Evolutionary conservation across 1,140 invertebrate species (phyloP).

Genomic region (Zaprionus inermis): DNA sequence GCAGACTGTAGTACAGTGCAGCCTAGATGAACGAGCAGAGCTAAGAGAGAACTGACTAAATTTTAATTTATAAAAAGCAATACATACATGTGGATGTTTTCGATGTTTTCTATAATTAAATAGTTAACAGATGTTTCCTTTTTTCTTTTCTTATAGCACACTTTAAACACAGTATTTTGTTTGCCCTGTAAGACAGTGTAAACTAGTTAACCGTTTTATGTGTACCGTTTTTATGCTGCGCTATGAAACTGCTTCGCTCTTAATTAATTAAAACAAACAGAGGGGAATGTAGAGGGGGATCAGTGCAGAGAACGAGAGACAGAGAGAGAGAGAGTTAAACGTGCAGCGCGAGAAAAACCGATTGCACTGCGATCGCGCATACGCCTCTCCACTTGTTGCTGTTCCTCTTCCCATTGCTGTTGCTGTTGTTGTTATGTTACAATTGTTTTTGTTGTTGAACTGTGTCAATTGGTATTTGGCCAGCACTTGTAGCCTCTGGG

Average conservation of each 20-base stretch:
- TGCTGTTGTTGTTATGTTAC: slow-evolving; percentile 20
- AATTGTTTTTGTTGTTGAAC: slow-evolving; percentile 43
- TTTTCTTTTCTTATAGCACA: too few relatives aligned
- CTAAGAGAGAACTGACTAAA: neutral
- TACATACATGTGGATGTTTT: too few relatives aligned
- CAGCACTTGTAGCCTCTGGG: slow-evolving; percentile 47
- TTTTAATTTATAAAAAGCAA: too few relatives aligned
- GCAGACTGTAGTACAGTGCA: neutral
- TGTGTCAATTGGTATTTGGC: slow-evolving; percentile 73
- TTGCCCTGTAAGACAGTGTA: neutral
- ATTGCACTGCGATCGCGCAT: slow-evolving; percentile 27
- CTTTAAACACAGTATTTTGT: too few relatives aligned
- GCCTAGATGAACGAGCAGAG: neutral
- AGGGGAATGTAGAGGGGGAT: neutral
- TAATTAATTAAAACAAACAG: slow-evolving; percentile 42
- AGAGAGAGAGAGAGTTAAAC: neutral
- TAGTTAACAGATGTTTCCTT: neutral
- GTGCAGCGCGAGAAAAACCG: slow-evolving; percentile 16
- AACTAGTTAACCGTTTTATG: neutral
- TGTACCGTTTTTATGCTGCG: slow-evolving; percentile 25
- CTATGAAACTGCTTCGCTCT: slow-evolving; percentile 22
- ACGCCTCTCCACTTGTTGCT: slow-evolving; percentile 7
- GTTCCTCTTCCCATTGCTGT: slow-evolving; percentile 14
- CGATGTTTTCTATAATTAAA: too few relatives aligned
- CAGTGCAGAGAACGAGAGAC: neutral